A percentile compares a stretch with the other conserved stretches of the same genome.
phyloP scores from a whole-genome alignment of 2,888 invertebrate species.

The Tuta absoluta region DNA sequence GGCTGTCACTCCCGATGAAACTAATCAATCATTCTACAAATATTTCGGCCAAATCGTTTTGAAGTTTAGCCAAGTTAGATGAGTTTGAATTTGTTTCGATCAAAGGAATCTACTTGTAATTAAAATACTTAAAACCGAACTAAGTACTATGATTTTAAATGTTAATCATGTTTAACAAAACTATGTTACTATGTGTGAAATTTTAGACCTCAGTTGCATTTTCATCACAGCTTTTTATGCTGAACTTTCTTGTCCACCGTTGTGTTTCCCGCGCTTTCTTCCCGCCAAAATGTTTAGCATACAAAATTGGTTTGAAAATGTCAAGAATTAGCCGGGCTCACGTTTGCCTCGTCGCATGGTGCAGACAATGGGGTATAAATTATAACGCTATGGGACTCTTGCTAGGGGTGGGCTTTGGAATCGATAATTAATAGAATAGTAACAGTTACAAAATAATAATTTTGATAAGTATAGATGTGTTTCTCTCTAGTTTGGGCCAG shows the following conservation, averaged over 20 bases:
- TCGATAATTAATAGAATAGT: neutral
- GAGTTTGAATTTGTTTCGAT: neutral
- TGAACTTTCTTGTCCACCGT: neutral
- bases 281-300: slow-evolving; percentile 26
- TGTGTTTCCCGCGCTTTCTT: slow-evolving; percentile 5
- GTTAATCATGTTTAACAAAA: no score
- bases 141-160: no score
- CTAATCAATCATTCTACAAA: neutral
- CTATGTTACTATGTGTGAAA: no score
- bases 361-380: slow-evolving; percentile 65
- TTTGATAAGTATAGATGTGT: no score
- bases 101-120: no score
- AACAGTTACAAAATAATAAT: neutral
- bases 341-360: slow-evolving; percentile 40
- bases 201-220: no score
- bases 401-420: neutral
- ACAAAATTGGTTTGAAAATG: slow-evolving; percentile 30
- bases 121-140: no score
- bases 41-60: neutral
- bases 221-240: no score
- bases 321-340: slow-evolving; percentile 36
- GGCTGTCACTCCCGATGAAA: neutral
- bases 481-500: no score
- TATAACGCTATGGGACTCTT: slow-evolving; percentile 39
- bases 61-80: neutral